Conservation (phyloP, 2,888 invertebrate species). For the Cryptus viduatorius region DNA sequence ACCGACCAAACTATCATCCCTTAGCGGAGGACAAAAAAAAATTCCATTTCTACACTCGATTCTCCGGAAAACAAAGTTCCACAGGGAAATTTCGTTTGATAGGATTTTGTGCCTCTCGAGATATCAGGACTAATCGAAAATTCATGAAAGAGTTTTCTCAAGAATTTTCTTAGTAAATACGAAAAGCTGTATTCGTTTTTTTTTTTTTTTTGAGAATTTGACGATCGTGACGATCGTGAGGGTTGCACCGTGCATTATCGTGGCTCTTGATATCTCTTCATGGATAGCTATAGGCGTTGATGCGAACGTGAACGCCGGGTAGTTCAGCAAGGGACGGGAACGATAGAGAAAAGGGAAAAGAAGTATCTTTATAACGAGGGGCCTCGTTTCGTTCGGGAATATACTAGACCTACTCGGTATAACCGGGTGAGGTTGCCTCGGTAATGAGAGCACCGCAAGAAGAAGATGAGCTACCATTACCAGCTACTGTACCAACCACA, state of each 20-base stretch:
- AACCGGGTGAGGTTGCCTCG: conserved; percentile 60
- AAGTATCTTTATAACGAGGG: conserved; percentile 67
- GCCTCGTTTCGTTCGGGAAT: conserved; percentile 68
- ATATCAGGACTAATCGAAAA: conserved; percentile 52
- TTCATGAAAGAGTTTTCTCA: conserved; percentile 48
- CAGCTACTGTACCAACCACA: conserved; percentile 68
- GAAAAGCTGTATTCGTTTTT: background rate
- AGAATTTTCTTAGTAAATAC: background rate
- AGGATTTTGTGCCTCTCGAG: conserved; percentile 27
- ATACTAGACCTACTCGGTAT: conserved; percentile 49
- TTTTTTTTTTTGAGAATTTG: conserved; percentile 5
- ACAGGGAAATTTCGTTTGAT: conserved; percentile 61
- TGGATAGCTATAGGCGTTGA: conserved; percentile 37
- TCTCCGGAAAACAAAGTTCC: conserved; percentile 26
- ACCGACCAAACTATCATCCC: background rate
- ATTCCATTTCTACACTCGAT: conserved; percentile 24
- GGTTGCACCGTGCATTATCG: background rate
- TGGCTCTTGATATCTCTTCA: conserved; percentile 12
- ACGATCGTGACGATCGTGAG: conserved; percentile 9
- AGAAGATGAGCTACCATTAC: conserved; percentile 71
- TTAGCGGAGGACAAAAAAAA: conserved; percentile 7
- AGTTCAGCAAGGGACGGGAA: conserved; percentile 8
- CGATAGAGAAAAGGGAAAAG: conserved; percentile 34
- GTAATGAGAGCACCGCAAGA: conserved; percentile 69
- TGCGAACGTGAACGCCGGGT: conserved; percentile 36